Evolutionary conservation across 2,113 vertebrate species (phyloP).

Genomic region (Mobula birostris): DNA sequence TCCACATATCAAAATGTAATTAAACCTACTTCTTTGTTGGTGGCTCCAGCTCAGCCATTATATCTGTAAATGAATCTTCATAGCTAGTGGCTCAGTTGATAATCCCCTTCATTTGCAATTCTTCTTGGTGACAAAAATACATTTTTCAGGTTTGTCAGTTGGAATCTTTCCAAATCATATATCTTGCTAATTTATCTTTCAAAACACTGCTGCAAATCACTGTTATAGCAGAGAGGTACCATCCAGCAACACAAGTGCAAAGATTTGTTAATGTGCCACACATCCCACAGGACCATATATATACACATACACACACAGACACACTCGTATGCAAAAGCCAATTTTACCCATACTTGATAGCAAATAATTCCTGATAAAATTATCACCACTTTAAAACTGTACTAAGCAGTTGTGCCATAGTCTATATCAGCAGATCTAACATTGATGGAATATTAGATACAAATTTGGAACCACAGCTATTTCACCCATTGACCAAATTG

Average conservation of each 20-base stretch:
- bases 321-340: no score
- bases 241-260: background rate
- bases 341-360: no score
- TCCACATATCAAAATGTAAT: background rate
- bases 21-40: background rate
- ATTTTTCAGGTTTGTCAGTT: background rate
- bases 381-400: no score
- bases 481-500: no score
- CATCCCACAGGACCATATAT: no score
- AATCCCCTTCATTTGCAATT: background rate
- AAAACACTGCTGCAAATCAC: background rate
- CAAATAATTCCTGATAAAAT: no score
- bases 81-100: background rate
- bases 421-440: no score
- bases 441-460: no score
- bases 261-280: no score
- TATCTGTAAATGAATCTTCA: background rate
- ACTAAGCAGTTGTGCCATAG: no score
- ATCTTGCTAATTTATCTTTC: background rate
- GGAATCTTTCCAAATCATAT: background rate
- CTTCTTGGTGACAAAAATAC: background rate
- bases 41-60: background rate
- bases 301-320: background rate
- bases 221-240: background rate
- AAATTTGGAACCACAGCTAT: no score